Evolutionary conservation across 2,888 invertebrate species (phyloP).

Genomic region (Pterostichus madidus): DNA sequence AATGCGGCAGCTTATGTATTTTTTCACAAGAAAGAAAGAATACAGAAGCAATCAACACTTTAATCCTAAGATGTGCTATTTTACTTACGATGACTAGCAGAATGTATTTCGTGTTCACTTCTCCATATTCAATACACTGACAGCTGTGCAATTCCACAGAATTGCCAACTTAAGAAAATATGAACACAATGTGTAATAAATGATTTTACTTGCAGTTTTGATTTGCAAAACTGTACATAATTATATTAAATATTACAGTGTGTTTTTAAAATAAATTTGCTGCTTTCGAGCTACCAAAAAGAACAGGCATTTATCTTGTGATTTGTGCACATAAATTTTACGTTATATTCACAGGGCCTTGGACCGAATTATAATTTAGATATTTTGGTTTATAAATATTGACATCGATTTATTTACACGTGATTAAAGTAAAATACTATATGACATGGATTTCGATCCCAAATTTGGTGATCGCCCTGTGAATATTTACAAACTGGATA

Average conservation of each 20-base stretch:
- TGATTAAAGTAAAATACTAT: conserved; percentile 52
- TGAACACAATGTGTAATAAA: conserved; percentile 56
- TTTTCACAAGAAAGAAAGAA: conserved; percentile 71
- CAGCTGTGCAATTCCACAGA: conserved; percentile 35
- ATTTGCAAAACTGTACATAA: conserved; percentile 57
- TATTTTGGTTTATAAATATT: conserved; percentile 43
- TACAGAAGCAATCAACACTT: conserved; percentile 72
- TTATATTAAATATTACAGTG: conserved; percentile 48
- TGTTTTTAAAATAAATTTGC: conserved; percentile 52
- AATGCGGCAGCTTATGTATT: conserved; percentile 57
- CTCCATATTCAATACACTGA: conserved; percentile 60
- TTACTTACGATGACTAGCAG: conserved; percentile 77
- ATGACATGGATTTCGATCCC: conserved; percentile 50
- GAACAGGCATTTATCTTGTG: conserved; percentile 39
- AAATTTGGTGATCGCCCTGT: conserved; percentile 22
- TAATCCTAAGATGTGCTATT: conserved; percentile 68
- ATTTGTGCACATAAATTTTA: conserved; percentile 49
- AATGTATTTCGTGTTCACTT: conserved; percentile 72
- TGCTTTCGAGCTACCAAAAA: conserved; percentile 57
- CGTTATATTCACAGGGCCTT: conserved; percentile 51
- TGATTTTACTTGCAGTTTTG: conserved; percentile 57
- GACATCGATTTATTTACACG: conserved; percentile 42
- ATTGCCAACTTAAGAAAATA: conserved; percentile 51
- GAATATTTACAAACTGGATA: conserved; percentile 57
- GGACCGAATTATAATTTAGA: conserved; percentile 26